These are phyloP conservation scores for Microhierax caerulescens DNA, from an alignment of 2,797 vertebrate species.

Conservation along the genomic window DNA sequence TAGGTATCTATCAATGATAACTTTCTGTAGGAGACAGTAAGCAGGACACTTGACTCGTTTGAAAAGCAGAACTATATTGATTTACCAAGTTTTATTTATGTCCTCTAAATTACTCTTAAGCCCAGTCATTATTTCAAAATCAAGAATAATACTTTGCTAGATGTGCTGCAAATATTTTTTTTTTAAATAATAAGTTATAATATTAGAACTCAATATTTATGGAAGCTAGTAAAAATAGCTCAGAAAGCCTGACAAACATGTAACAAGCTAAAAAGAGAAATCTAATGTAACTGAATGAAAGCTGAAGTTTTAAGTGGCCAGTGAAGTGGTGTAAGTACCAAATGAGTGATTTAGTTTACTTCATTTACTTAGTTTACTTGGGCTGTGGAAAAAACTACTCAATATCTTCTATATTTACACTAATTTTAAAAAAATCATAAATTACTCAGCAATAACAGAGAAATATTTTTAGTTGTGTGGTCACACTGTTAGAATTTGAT, in stretches of 20 bases:
- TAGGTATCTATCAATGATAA: not conserved
- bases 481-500: not conserved
- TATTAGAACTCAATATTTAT: slow-evolving; percentile 25
- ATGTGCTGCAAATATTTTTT: not conserved
- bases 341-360: not conserved
- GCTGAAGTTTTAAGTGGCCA: not conserved
- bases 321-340: not conserved
- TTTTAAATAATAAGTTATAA: not conserved
- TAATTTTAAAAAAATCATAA: not conserved
- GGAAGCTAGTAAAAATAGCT: slow-evolving; percentile 6
- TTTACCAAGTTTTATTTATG: not conserved
- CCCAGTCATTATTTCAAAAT: not conserved
- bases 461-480: not conserved
- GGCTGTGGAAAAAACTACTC: not conserved
- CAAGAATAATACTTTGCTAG: slow-evolving; percentile 7
- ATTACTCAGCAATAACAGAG: not conserved
- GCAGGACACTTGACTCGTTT: not conserved
- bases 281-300: not conserved
- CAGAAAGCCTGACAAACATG: not conserved
- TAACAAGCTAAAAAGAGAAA: not conserved
- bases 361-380: not conserved
- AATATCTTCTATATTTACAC: not conserved
- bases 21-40: not conserved
- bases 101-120: not conserved
- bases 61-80: slow-evolving; percentile 1